Evolutionary conservation across 2,113 vertebrate genomes (phyloP), one percentile per base, ranked within the genome.

Genomic region (Platanista minor): DNA sequence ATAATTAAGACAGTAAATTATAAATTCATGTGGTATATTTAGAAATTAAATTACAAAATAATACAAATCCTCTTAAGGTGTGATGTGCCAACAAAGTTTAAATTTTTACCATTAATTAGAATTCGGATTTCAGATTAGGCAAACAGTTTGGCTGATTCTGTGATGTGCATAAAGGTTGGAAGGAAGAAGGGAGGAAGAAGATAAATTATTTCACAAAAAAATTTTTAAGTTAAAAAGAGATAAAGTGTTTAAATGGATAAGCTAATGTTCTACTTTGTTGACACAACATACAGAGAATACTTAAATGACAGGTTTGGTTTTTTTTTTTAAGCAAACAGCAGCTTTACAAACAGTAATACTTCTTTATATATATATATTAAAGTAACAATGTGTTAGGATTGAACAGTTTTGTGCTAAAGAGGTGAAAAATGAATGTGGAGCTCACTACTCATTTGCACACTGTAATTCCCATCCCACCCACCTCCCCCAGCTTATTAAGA

Each of bases 231-330:
- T 69, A 96, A 97, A 94, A 97, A 95, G 74, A 94, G n/a, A 87
- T 87, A 74, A 75, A 49, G 39, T 86, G 67, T 90, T 96, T 95
- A 93, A 94, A 90, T 83, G 41, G 84, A 85, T 94, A 97, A 74
- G 6, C 71, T 94, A 86, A 98, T 39, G 49, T 94, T 97, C 95
- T 97, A 96, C 95, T 64, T 91, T 98, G 98, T 98, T 98, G 98
- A 98, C 98, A 98, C 98, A 98, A 98, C 91, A 94, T 98, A 98
- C 98, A 98, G 94, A 97, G 98, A 98, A 98, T 98, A 98, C 98
- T 98, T 98, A 98, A 87, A 96, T 95, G 95, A 98, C 97, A 98
- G 95, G 43, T 33, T 33, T n/a, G n/a, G n/a, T 52, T 75, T 69
- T 91, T 97, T 98, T 92, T 96, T 57, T 36, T 97, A 96, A 98